Base-by-base conservation (phyloP, 2,797 vertebrate species). In the Pelobates cultripes region DNA sequence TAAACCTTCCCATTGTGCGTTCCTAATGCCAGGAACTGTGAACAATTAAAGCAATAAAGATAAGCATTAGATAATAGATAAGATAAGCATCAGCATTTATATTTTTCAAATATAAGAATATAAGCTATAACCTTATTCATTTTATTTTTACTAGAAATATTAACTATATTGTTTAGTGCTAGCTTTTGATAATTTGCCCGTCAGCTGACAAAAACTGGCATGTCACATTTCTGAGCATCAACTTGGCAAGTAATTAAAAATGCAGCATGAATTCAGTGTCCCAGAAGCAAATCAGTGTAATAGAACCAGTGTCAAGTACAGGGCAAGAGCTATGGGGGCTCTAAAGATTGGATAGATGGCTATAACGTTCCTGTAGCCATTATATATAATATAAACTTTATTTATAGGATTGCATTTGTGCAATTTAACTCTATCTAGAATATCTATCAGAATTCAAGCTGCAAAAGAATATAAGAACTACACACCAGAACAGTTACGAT, bases 1-100 rank as follows among this genome's bases (percentile, higher is more conserved):
- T 95, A 99, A 85, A 98, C 97, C 86, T 99, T 99, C 85, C 98
- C 98, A 86, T 96, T 98, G 92, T 99, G 97, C 3, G 98, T 99
- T 85, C 98, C 98, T 86, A 99, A 87, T 17, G 98, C 97, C 84
- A 99, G 94, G 91, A 99, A 99, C 98, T 99, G 93, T 64, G 92
- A 90, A 77, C 84, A 87, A 67, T 12, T 28, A 28, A 28, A 28
- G 28, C 28, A 28, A 28, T 28, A 28, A 28, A 28, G 28, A 28
- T 28, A 28, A 28, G 28, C 28, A 28, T 28, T 28, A 28, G 70
- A 79, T 45, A 51, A 51, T 9, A 57, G 13, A 57, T 4, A 57
- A 10, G 3, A 57, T 57, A 9, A 57, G 7, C 55, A 57, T 57
- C 13, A 10, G 4, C 55, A 15, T 14, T 28, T 28, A 28, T 28